Percentiles rank a stretch among this genome's conserved stretches.
phyloP scores from a whole-genome alignment of 2,797 vertebrate species.

The Serranus cabrilla region DNA sequence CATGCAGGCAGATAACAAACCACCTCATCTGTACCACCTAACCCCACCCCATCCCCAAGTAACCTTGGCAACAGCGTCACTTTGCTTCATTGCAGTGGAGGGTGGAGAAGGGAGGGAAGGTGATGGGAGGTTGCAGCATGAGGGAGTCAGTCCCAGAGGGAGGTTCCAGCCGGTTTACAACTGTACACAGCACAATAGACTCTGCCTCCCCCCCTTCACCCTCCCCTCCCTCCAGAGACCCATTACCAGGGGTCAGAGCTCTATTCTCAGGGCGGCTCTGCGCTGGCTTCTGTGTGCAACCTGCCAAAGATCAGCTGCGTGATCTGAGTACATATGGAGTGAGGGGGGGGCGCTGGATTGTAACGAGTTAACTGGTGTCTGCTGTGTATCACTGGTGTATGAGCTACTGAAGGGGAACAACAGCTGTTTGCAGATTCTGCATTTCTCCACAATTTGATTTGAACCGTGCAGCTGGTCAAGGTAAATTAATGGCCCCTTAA shows the following conservation, averaged over 20 bases:
- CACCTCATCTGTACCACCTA: constrained; percentile 53
- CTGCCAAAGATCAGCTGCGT: constrained; percentile 61
- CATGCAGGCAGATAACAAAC: constrained; percentile 59
- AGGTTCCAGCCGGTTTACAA: constrained; percentile 57
- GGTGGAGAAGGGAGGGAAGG: constrained; percentile 21
- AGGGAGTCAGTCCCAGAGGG: constrained; percentile 46
- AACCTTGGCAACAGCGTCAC: constrained; percentile 78
- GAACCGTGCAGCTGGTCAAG: constrained; percentile 21
- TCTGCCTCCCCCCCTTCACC: not conserved
- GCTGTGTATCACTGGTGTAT: constrained; percentile 5
- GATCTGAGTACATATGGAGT: constrained; percentile 47
- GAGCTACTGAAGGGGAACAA: not conserved
- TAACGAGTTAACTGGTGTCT: constrained; percentile 24
- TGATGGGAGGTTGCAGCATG: constrained; percentile 32
- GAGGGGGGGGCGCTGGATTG: not conserved
- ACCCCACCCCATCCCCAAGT: constrained; percentile 35
- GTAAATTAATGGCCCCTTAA: constrained; percentile 23
- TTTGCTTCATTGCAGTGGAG: constrained; percentile 54
- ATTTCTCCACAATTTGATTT: constrained; percentile 29
- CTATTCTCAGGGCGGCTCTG: constrained; percentile 45
- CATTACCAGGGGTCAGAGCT: constrained; percentile 70
- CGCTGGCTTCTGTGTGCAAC: constrained; percentile 41
- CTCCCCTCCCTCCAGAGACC: constrained; percentile 30
- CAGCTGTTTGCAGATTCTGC: constrained; percentile 25
- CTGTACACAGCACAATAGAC: constrained; percentile 41